A percentile compares a stretch with the other conserved stretches of the same genome.
Evolutionary conservation across 2,113 vertebrate species (phyloP).

Genomic region (Glaucidium brasilianum): DNA sequence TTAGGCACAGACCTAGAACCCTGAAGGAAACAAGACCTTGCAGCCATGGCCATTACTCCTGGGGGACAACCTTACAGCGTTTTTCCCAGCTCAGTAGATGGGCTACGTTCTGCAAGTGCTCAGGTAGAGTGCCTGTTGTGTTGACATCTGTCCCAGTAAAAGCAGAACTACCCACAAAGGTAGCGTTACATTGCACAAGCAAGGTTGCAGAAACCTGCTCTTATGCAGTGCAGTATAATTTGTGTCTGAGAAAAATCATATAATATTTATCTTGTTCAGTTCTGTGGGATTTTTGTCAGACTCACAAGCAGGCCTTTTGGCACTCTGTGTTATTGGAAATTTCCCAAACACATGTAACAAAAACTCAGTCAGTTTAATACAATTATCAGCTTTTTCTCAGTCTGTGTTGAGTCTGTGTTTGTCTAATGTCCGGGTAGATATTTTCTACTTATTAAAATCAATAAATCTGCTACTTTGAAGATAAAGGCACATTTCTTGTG

Average conservation of each 20-base stretch:
- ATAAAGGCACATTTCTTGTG: slow-evolving; percentile 68
- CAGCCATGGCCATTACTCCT: neutral
- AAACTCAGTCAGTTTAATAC: slow-evolving; percentile 76
- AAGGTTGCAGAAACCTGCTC: neutral
- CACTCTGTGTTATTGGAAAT: slow-evolving; percentile 72
- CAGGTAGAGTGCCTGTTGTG: neutral
- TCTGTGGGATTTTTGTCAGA: slow-evolving; percentile 64
- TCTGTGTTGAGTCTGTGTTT: slow-evolving; percentile 81
- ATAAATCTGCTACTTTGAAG: slow-evolving; percentile 76
- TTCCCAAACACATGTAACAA: slow-evolving; percentile 78
- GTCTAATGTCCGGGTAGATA: slow-evolving; percentile 79
- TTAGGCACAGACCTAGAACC: neutral
- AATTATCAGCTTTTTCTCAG: slow-evolving; percentile 79
- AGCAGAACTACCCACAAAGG: neutral
- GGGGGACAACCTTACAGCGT: neutral
- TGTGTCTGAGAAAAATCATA: neutral
- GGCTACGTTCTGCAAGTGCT: neutral
- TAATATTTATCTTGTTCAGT: slow-evolving; percentile 53
- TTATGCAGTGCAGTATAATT: neutral
- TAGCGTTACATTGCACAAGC: fast-evolving
- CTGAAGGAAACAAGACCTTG: neutral
- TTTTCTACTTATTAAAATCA: slow-evolving; percentile 80
- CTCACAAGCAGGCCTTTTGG: slow-evolving; percentile 70
- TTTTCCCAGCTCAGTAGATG: neutral
- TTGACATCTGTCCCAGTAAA: fast-evolving